Percentiles rank a stretch among this genome's conserved stretches.
phyloP scores from a whole-genome alignment of 2,797 vertebrate genomes.

The Melanotaenia trifasciata region DNA sequence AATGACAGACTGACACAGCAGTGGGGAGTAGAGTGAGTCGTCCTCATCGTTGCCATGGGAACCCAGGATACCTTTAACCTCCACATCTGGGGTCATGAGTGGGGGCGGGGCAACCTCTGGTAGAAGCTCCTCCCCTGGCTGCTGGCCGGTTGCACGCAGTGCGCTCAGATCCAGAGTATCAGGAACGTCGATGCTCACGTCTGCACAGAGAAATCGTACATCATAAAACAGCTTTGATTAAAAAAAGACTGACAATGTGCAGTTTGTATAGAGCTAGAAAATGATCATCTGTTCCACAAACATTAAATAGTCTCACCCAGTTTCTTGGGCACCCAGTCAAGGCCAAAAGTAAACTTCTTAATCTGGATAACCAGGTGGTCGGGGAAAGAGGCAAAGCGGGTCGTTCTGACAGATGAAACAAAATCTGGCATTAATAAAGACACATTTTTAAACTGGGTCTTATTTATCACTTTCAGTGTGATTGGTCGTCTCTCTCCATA shows the following conservation, averaged over 20 bases:
- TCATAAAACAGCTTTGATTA: too few species aligned
- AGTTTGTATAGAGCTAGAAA: background rate
- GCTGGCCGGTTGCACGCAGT: conserved; percentile 90
- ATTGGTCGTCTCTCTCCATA: conserved; percentile 69
- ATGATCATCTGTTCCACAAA: background rate
- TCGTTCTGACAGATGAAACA: conserved; percentile 85
- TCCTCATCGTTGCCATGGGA: conserved; percentile 99
- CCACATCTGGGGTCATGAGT: conserved; percentile 97
- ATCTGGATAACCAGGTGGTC: conserved; percentile 99
- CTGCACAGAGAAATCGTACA: conserved; percentile 69
- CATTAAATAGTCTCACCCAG: conserved; percentile 84
- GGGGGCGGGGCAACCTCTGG: conserved; percentile 97
- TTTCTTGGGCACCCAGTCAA: conserved; percentile 99
- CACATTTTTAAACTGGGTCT: background rate
- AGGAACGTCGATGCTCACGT: conserved; percentile 97
- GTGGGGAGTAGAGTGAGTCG: conserved; percentile 99
- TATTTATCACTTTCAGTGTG: background rate
- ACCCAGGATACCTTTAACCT: conserved; percentile 99
- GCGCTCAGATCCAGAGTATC: conserved; percentile 94
- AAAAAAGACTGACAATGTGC: too few species aligned
- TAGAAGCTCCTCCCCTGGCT: conserved; percentile 96
- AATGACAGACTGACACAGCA: conserved; percentile 96
- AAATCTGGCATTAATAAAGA: conserved; percentile 18
- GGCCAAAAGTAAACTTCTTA: conserved; percentile 99
- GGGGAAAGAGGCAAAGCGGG: conserved; percentile 97